Evolutionary conservation across 37 sponge, comb jelly and placozoan species (phyloP).

Genomic region (Haliclona indistincta): DNA sequence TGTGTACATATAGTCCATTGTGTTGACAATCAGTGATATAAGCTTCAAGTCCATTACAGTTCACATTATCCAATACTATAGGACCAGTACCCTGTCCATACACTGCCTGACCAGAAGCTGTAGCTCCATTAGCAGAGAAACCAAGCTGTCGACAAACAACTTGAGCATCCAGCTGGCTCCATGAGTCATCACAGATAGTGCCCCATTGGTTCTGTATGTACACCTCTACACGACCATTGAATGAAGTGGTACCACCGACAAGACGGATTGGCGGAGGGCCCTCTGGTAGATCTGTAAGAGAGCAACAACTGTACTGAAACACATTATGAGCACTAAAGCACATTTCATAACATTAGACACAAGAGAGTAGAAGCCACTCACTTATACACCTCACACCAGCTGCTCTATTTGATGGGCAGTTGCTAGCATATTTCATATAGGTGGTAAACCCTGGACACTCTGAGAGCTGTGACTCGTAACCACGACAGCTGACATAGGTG

Average conservation of each 20-base stretch:
- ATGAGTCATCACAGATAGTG: slow-evolving; percentile 36
- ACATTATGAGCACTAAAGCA: too few species aligned
- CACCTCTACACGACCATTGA: slow-evolving; percentile 39
- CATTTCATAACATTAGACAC: background rate
- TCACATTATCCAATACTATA: slow-evolving; percentile 7
- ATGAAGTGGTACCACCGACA: background rate
- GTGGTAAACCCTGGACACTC: background rate
- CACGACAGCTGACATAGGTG: background rate
- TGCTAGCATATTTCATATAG: background rate
- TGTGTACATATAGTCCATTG: slow-evolving; percentile 1
- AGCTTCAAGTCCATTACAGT: slow-evolving; percentile 1
- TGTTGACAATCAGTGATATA: slow-evolving; percentile 5
- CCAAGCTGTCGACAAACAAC: slow-evolving; percentile 8
- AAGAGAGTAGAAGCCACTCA: background rate
- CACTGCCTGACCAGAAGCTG: background rate
- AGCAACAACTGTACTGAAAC: slow-evolving; percentile 10
- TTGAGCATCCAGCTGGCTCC: slow-evolving; percentile 10
- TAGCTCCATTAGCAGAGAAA: background rate
- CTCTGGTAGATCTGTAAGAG: background rate
- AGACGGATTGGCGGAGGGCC: slow-evolving; percentile 12
- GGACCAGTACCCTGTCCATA: slow-evolving; percentile 16
- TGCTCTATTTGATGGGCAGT: background rate
- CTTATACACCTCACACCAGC: background rate
- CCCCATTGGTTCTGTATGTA: slow-evolving; percentile 33
- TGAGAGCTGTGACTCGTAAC: background rate